Base-by-base conservation (phyloP, 2,888 invertebrate species). In the Kuschelorhynchus macadamiae region DNA sequence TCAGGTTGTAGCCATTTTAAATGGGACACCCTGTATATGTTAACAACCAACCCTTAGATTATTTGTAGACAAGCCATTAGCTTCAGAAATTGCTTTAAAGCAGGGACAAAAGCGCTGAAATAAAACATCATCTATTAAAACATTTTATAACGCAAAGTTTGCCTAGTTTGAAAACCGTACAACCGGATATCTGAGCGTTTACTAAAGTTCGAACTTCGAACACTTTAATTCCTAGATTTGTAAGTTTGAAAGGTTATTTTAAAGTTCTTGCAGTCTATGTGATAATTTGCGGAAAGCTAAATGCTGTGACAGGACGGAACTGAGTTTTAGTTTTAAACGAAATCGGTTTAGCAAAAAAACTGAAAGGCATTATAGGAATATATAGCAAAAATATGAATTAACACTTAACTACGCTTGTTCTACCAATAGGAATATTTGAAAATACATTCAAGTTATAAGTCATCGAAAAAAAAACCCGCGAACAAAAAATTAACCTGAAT, bases 121-220 rank as follows among this genome's bases (percentile, higher is more conserved):
- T 39, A 46, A 57, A 57, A 30, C 46, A 57, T 57, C 18, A 14
- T 30, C 44, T 18, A 44, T 44, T 11, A 44, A 56, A 44, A 44
- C 46, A 14, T 46, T 46, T 25, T n/a, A 46, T 57, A 57, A 57
- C 39, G 52, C 18, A 50, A 61, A 61, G 30, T 42, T 61, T 61
- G 32, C 20, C n/a, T 18, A 30, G 61, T 42, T 52, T 55, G 42
- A 30, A 30, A 41, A 30, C 55, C 32, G 42, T 42, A 64, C 56
- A 57, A 56, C 47, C 55, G 63, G 63, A 63, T 49, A 63, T 55
- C 56, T 42, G 47, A 41, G 36, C 56, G 56, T 57, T 64, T 64
- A 56, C 57, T 64, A 64, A 64, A 56, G 57, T 64, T 64, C 56
- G 64, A 64, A 64, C 64, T 64, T 49, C 64, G 64, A 64, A 64